These are phyloP conservation scores for Cinara cedri DNA, from an alignment of 2,888 invertebrate genomes.

Conservation along the genomic window DNA sequence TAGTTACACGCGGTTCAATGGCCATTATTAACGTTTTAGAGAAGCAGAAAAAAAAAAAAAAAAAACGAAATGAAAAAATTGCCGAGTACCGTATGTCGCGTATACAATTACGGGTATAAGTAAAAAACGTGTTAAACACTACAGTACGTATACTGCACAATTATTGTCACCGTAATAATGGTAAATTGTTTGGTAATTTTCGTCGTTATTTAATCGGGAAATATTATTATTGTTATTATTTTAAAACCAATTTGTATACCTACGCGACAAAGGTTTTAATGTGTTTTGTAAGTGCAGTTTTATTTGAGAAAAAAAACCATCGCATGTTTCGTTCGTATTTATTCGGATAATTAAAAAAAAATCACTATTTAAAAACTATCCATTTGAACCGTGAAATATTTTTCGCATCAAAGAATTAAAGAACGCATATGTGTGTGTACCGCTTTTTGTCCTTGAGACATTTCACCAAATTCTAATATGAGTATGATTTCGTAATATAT, in stretches of 20 bases:
- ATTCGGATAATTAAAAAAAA: too few species aligned
- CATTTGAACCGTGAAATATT: not conserved
- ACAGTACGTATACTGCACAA: not conserved
- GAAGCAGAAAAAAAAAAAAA: not conserved
- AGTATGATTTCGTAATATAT: not conserved
- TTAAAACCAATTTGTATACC: too few species aligned
- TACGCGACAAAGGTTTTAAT: too few species aligned
- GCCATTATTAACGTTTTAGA: not conserved
- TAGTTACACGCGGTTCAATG: not conserved
- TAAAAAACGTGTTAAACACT: not conserved
- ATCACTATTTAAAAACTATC: too few species aligned
- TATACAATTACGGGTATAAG: not conserved
- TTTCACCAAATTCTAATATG: not conserved
- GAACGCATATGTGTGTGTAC: not conserved
- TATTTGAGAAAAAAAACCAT: too few species aligned
- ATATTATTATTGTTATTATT: too few species aligned
- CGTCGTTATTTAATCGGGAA: too few species aligned
- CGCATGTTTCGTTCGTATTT: too few species aligned
- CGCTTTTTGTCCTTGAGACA: not conserved
- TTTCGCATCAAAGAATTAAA: slow-evolving; percentile 2
- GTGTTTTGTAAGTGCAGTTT: too few species aligned
- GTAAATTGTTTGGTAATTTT: too few species aligned
- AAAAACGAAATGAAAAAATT: not conserved
- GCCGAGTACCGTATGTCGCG: too few species aligned
- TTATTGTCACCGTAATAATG: too few species aligned